Evolutionary conservation across 2,113 vertebrate species (phyloP), one percentile per base, ranked within the genome.

Genomic region (Phasianus colchicus): DNA sequence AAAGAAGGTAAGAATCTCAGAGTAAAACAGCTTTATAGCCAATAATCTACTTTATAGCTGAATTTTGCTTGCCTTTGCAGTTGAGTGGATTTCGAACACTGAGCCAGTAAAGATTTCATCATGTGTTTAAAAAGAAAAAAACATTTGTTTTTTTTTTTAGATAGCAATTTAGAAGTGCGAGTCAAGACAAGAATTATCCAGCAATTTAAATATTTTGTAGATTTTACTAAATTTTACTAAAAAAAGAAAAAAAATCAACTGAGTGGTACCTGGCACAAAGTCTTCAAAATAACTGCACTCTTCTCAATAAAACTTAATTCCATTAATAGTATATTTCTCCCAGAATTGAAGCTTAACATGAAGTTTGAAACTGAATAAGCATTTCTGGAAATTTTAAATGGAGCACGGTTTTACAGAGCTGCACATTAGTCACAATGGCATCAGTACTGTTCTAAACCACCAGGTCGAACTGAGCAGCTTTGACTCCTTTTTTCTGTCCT

Each of bases 401-500:
- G 9, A 66, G 40, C 32, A 40, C 3, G 6, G 42, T 70, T 85
- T 74, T 74, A 58, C 66, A 83, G 72, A 74, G 20, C 34, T 79
- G 54, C 48, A 52, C 11, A 36, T 81, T 80, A 83, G 95, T 86
- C 75, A 93, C 72, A 92, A 40, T 25, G 25, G 22, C 75, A 89
- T 21, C 47, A 47, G 42, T 29, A 47, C 58, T 77, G 30, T 71
- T 93, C 84, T 83, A 91, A 92, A 52, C 71, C 57, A 85, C 22
- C 43, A 83, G 25, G 21, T 45, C 9, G 34, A 91, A 88, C 13
- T 36, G 64, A 89, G 71, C 50, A 82, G 43, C 48, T 84, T 57
- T 34, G 13, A 36, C 4, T 38, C 57, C 58, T 76, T 7, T 66
- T 70, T 85, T 27, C 17, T 19, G 9, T 40, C 21, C 36, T 82